These are phyloP conservation scores for Myathropa florea DNA, from an alignment of 2,888 invertebrate species.

Conservation along the genomic window DNA sequence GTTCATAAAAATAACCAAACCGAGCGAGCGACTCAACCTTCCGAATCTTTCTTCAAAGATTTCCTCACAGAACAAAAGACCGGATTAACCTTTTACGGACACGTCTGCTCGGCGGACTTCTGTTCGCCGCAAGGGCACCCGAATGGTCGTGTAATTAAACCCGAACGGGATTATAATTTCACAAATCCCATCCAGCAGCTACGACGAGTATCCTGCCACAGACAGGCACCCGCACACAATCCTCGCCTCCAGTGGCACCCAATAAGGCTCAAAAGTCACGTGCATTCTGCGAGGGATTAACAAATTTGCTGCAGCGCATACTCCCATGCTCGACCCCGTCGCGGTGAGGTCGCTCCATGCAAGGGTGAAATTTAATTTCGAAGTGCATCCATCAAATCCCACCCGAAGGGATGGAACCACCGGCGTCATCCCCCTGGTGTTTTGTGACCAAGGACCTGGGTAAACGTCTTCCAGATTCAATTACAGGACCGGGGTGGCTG, in stretches of 20 bases:
- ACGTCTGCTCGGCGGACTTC: conserved; percentile 5
- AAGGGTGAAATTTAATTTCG: conserved; percentile 70
- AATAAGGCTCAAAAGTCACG: conserved; percentile 63
- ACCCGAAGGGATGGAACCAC: conserved; percentile 39
- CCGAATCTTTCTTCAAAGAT: not conserved
- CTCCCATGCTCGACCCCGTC: conserved; percentile 45
- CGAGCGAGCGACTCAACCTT: not conserved
- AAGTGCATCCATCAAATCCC: conserved; percentile 70
- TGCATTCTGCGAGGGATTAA: conserved; percentile 63
- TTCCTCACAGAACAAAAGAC: not conserved
- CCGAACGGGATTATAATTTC: conserved; percentile 59
- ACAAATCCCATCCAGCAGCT: conserved; percentile 43
- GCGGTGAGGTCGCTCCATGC: conserved; percentile 32
- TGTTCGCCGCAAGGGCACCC: conserved; percentile 22
- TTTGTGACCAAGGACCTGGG: conserved; percentile 41
- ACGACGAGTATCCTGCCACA: conserved; percentile 23
- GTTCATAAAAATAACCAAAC: not conserved
- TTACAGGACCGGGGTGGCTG: conserved; percentile 49
- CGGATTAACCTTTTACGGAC: conserved; percentile 26
- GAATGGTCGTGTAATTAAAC: conserved; percentile 61
- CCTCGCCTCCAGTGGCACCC: conserved; percentile 30
- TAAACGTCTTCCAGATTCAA: conserved; percentile 66
- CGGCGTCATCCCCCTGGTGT: conserved; percentile 15
- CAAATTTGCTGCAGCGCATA: conserved; percentile 62
- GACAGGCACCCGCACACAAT: not conserved